phyloP scores from a whole-genome alignment of 1,140 invertebrate species.

The Sminthurides bifidus region DNA sequence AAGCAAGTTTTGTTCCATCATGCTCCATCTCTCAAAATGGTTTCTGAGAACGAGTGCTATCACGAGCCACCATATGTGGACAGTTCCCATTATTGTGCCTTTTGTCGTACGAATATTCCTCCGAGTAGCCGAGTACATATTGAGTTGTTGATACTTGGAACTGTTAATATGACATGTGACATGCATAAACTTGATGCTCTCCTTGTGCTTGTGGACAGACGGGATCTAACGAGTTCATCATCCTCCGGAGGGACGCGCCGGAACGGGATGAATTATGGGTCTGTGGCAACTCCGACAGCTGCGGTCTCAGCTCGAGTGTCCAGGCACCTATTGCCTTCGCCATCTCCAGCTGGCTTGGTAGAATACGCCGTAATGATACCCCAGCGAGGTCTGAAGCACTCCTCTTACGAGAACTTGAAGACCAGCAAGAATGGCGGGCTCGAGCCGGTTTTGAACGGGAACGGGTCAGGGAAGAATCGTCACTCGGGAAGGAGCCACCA shows the following conservation, averaged over 20 bases:
- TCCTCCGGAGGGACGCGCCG: neutral
- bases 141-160: too few relatives aligned
- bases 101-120: too few relatives aligned
- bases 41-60: too few relatives aligned
- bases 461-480: conserved; percentile 12
- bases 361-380: conserved; percentile 41
- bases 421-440: neutral
- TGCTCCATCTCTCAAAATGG: too few relatives aligned
- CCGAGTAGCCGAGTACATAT: too few relatives aligned
- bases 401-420: neutral
- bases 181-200: neutral
- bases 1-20: too few relatives aligned
- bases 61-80: too few relatives aligned
- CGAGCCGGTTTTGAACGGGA: conserved; percentile 10
- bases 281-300: conserved; percentile 34
- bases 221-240: conserved; percentile 2
- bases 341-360: conserved; percentile 53
- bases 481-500: conserved; percentile 5
- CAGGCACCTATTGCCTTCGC: conserved; percentile 49
- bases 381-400: neutral
- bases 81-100: too few relatives aligned
- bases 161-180: too few relatives aligned
- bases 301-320: conserved; percentile 48
- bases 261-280: neutral
- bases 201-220: neutral